phyloP scores from a whole-genome alignment of 2,888 invertebrate genomes.

The Ceriagrion tenellum region DNA sequence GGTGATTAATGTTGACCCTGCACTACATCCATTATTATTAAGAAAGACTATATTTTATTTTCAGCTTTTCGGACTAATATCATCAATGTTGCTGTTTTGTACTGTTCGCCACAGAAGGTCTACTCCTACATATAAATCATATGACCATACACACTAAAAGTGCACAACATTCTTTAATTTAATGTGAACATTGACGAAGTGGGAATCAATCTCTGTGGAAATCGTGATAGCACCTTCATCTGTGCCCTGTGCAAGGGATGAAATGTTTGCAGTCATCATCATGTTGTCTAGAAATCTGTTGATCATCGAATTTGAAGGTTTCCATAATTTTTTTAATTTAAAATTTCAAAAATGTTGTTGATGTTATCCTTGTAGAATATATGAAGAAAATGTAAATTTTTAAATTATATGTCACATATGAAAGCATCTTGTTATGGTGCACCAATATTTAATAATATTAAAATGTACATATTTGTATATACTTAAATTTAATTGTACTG shows the following conservation, averaged over 20 bases:
- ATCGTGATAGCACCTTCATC: neutral
- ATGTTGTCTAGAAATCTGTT: neutral
- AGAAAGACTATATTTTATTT: constrained; percentile 74
- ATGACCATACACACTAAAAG: constrained; percentile 79
- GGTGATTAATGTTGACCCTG: neutral
- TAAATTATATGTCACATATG: constrained; percentile 38
- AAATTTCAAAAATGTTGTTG: constrained; percentile 50
- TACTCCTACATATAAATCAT: constrained; percentile 86
- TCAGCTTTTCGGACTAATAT: constrained; percentile 86
- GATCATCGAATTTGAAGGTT: constrained; percentile 12
- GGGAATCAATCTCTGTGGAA: neutral
- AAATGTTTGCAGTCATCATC: neutral
- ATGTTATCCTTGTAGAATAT: constrained; percentile 10
- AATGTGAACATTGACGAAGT: neutral
- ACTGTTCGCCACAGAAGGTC: constrained; percentile 85
- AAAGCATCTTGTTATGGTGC: constrained; percentile 42
- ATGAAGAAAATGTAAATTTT: constrained; percentile 39
- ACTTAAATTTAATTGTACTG: constrained; percentile 34
- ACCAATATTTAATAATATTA: constrained; percentile 31
- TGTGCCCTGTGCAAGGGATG: constrained; percentile 34
- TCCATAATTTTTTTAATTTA: constrained; percentile 49
- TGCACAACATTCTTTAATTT: neutral
- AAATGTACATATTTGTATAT: constrained; percentile 43
- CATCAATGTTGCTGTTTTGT: constrained; percentile 88
- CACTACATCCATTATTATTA: neutral